A percentile compares a stretch with the other conserved stretches of the same genome.
Evolutionary conservation across 2,888 invertebrate genomes (phyloP).

Genomic region (Odontomyia ornata): DNA sequence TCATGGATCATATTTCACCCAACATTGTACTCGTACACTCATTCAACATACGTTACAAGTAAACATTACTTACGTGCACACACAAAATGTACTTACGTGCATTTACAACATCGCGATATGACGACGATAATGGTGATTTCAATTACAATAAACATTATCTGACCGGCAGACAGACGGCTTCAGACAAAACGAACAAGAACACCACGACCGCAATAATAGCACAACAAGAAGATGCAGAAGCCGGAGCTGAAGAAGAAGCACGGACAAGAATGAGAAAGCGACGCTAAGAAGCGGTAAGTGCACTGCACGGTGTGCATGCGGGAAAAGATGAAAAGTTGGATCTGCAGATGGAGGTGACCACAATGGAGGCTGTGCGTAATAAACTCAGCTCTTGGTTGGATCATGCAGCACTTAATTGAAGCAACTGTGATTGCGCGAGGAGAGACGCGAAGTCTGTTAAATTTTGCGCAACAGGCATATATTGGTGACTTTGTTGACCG

Average conservation of each 20-base stretch:
- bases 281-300: not conserved
- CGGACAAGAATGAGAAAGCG: not conserved
- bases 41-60: too few relatives aligned
- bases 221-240: too few relatives aligned
- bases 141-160: slow-evolving; percentile 12
- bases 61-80: too few relatives aligned
- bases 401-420: too few relatives aligned
- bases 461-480: not conserved
- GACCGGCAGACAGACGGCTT: not conserved
- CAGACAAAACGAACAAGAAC: not conserved
- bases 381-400: too few relatives aligned
- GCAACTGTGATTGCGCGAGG: not conserved
- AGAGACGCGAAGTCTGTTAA: not conserved
- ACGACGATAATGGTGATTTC: not conserved
- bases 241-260: too few relatives aligned
- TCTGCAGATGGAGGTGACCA: not conserved
- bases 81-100: too few relatives aligned
- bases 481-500: too few relatives aligned
- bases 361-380: too few relatives aligned
- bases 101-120: not conserved
- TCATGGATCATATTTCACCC: too few relatives aligned
- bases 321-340: not conserved
- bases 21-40: too few relatives aligned
- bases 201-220: too few relatives aligned
- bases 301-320: not conserved